phyloP scores from a whole-genome alignment of 2,888 invertebrate genomes.

The Bellardia pandia region DNA sequence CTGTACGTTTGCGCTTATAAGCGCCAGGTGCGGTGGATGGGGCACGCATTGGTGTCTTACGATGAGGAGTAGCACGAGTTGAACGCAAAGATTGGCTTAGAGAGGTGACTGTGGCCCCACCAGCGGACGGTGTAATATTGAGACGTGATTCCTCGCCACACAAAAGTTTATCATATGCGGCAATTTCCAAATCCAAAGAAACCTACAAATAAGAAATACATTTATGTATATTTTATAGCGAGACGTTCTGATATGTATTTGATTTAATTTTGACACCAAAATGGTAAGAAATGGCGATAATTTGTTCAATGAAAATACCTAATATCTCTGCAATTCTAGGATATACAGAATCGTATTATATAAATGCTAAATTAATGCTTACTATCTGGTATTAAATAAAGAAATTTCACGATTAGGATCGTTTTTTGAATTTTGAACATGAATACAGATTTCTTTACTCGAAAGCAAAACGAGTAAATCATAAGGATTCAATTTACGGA shows the following conservation, averaged over 20 bases:
- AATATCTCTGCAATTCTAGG: no score
- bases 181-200: constrained; percentile 94
- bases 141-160: constrained; percentile 90
- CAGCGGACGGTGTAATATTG: constrained; percentile 82
- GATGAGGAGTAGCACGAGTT: constrained; percentile 81
- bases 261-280: no score
- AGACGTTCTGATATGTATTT: no score
- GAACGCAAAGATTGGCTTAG: constrained; percentile 82
- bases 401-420: no score
- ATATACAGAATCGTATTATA: no score
- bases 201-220: constrained; percentile 74
- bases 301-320: no score
- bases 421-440: no score
- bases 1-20: constrained; percentile 86
- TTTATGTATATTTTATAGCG: background rate
- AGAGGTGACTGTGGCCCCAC: constrained; percentile 79
- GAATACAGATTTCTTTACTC: no score
- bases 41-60: constrained; percentile 81
- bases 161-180: constrained; percentile 94
- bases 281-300: background rate
- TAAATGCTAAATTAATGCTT: no score
- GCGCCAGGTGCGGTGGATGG: constrained; percentile 80
- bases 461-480: no score
- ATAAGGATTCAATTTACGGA: no score
- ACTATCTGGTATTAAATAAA: no score